phyloP scores from a whole-genome alignment of 2,113 vertebrate genomes.

The Ochotona curzoniae region DNA sequence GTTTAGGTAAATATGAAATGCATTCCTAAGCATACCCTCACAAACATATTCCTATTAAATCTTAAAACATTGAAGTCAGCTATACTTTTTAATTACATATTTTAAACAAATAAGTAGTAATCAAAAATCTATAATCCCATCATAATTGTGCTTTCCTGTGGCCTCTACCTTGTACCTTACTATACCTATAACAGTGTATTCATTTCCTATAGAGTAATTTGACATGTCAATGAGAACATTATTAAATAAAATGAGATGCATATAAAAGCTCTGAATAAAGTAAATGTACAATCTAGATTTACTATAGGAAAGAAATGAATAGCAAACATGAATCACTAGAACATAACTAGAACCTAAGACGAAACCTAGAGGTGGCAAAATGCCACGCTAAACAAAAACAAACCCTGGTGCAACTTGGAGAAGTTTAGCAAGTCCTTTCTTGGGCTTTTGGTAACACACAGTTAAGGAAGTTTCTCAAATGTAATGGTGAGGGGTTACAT shows the following conservation, averaged over 20 bases:
- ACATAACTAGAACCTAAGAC: slow-evolving; percentile 59
- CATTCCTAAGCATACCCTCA: not conserved
- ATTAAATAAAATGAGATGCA: slow-evolving; percentile 46
- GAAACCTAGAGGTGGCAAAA: slow-evolving; percentile 47
- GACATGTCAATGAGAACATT: slow-evolving; percentile 49
- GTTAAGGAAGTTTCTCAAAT: not conserved
- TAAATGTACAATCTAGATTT: slow-evolving; percentile 54
- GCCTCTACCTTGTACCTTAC: not conserved
- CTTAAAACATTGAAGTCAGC: not conserved
- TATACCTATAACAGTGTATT: slow-evolving; percentile 24
- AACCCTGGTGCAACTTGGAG: not conserved
- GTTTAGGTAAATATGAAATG: not conserved
- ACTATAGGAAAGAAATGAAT: slow-evolving; percentile 61
- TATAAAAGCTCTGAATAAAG: slow-evolving; percentile 30
- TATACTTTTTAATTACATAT: not conserved
- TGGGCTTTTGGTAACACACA: not conserved
- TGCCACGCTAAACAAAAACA: slow-evolving; percentile 31
- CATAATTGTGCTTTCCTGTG: not conserved
- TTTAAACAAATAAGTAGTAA: slow-evolving; percentile 18
- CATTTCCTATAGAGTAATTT: slow-evolving; percentile 7
- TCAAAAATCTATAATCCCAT: slow-evolving; percentile 23
- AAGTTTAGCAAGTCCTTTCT: not conserved
- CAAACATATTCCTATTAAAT: not conserved
- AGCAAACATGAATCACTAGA: slow-evolving; percentile 59
- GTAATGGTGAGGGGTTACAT: not conserved